These are phyloP conservation scores for Agonum fuliginosum DNA, from an alignment of 2,888 invertebrate genomes.

Conservation along the genomic window DNA sequence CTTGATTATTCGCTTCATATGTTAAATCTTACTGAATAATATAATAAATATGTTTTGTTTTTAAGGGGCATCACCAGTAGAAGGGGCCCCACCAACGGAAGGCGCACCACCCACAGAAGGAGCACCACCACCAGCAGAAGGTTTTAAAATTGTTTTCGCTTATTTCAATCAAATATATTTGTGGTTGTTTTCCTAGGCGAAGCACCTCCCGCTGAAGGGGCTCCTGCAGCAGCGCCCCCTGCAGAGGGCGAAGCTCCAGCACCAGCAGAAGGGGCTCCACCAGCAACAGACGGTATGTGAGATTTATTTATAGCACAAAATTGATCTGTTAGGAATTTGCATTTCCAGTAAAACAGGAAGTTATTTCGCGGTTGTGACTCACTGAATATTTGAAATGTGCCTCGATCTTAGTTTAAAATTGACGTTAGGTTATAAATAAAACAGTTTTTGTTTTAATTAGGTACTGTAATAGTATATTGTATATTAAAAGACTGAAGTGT, in stretches of 20 bases:
- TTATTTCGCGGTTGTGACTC: constrained; percentile 26
- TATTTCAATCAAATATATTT: too few relatives aligned
- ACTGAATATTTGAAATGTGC: too few relatives aligned
- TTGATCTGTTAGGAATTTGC: constrained; percentile 5
- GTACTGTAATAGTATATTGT: too few relatives aligned
- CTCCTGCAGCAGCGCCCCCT: constrained; percentile 65
- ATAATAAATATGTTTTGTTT: too few relatives aligned
- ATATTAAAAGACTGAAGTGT: too few relatives aligned
- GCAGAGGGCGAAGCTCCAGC: constrained; percentile 62
- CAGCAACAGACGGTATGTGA: constrained; percentile 60
- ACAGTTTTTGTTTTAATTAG: too few relatives aligned
- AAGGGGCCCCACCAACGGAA: constrained; percentile 64
- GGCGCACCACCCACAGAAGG: constrained; percentile 66
- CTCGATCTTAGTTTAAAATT: too few relatives aligned
- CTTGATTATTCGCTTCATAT: too few relatives aligned
- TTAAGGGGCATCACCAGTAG: constrained; percentile 61
- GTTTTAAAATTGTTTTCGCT: too few relatives aligned
- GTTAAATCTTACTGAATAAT: too few relatives aligned
- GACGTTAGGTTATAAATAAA: too few relatives aligned
- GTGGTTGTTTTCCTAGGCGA: constrained; percentile 1
- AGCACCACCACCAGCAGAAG: constrained; percentile 65
- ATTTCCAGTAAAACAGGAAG: constrained; percentile 13
- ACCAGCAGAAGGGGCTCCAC: constrained; percentile 61
- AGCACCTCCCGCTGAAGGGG: constrained; percentile 63
- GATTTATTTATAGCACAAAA: constrained; percentile 17